Conservation (phyloP, 2,113 vertebrate species). For the Eubucco bourcierii region DNA sequence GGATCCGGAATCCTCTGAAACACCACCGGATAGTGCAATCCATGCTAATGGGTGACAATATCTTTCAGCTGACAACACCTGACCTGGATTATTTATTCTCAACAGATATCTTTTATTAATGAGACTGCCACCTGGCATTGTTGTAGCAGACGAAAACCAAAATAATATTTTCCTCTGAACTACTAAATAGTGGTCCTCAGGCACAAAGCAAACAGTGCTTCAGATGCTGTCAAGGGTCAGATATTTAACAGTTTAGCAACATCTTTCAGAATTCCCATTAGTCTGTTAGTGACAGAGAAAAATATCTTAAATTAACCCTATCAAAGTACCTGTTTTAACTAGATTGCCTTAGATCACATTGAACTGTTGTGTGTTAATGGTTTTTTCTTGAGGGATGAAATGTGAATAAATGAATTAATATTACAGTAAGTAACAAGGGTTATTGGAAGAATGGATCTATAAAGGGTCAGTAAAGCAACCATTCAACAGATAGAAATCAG, state of each 20-base stretch:
- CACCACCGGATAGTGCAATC: not conserved
- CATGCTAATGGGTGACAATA: not conserved
- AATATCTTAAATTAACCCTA: conserved; percentile 7
- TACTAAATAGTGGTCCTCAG: not conserved
- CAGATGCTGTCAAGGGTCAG: not conserved
- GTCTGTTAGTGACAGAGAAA: not conserved
- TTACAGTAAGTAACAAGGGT: not conserved
- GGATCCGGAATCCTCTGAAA: not conserved
- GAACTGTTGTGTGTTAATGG: not conserved
- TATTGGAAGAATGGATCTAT: not conserved
- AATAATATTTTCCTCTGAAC: not conserved
- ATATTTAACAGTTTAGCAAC: not conserved
- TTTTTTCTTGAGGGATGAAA: not conserved
- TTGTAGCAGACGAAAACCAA: not conserved
- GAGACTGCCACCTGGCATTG: not conserved
- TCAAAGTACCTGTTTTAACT: not conserved
- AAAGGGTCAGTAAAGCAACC: not conserved
- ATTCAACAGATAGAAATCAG: not conserved
- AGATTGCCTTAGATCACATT: not conserved
- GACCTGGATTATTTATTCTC: not conserved
- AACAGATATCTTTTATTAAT: not conserved
- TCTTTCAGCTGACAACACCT: not conserved
- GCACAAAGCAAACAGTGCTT: not conserved
- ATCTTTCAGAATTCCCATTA: not conserved
- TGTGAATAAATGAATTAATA: conserved; percentile 28